These are phyloP conservation scores for Brachystomella parvula DNA, from an alignment of 1,140 invertebrate genomes.

Conservation along the genomic window DNA sequence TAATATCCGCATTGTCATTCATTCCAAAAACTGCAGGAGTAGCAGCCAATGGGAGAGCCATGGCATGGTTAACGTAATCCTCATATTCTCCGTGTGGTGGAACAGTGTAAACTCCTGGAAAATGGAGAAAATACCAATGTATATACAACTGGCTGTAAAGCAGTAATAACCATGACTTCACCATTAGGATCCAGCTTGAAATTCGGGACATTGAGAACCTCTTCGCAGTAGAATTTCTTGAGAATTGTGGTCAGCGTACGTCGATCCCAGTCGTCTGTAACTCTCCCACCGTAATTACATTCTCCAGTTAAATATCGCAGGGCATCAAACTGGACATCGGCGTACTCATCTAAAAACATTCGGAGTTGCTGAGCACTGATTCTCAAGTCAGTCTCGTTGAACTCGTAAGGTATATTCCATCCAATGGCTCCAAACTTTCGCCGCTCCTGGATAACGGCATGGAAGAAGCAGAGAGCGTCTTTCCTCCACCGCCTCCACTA, in stretches of 20 bases:
- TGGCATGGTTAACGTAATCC: conserved; percentile 66
- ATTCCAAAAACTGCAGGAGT: conserved; percentile 84
- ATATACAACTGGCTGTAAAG: neutral
- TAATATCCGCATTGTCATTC: conserved; percentile 88
- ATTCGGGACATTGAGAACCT: conserved; percentile 42
- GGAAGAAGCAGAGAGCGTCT: conserved; percentile 89
- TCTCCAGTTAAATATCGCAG: conserved; percentile 84
- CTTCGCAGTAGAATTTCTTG: conserved; percentile 64
- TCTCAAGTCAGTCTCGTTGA: conserved; percentile 87
- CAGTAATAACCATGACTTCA: conserved; percentile 15
- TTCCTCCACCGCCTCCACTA: no score
- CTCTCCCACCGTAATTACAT: conserved; percentile 92
- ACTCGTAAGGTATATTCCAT: conserved; percentile 93
- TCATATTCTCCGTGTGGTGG: conserved; percentile 67
- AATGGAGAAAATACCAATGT: conserved; percentile 12
- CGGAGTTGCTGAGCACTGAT: conserved; percentile 67
- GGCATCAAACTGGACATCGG: conserved; percentile 79
- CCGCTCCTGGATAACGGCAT: conserved; percentile 83
- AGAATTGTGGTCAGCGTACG: conserved; percentile 76
- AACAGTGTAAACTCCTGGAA: conserved; percentile 61
- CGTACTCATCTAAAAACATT: conserved; percentile 80
- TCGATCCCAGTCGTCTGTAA: conserved; percentile 91
- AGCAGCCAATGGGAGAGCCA: conserved; percentile 66
- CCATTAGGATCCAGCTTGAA: conserved; percentile 46
- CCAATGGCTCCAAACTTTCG: conserved; percentile 86